These are phyloP conservation scores for Muschampia staudingeri DNA, from an alignment of 2,888 invertebrate species.

Conservation along the genomic window DNA sequence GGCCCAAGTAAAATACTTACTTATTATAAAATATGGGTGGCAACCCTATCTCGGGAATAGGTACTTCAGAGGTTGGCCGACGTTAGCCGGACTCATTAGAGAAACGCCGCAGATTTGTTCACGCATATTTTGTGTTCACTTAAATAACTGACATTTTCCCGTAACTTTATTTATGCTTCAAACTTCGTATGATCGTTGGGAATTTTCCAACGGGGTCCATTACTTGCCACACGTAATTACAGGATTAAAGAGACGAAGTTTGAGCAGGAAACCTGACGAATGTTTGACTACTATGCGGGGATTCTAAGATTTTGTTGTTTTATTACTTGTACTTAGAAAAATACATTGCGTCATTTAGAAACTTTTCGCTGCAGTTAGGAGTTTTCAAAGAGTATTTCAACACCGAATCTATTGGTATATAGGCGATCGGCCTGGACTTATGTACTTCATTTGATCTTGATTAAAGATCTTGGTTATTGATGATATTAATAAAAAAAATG, in stretches of 20 bases:
- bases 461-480: too few relatives aligned
- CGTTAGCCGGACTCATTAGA: constrained; percentile 50
- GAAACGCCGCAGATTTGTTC: constrained; percentile 46
- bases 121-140: constrained; percentile 42
- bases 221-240: constrained; percentile 45
- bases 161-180: constrained; percentile 43
- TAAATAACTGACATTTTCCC: constrained; percentile 41
- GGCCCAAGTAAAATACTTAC: too few relatives aligned
- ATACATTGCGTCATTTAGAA: background rate
- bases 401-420: too few relatives aligned
- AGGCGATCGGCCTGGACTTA: too few relatives aligned
- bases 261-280: constrained; percentile 15
- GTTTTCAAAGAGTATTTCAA: too few relatives aligned
- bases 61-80: constrained; percentile 28
- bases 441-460: too few relatives aligned
- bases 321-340: background rate
- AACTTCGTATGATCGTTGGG: constrained; percentile 37
- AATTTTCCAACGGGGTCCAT: constrained; percentile 27
- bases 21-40: too few relatives aligned
- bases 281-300: constrained; percentile 1
- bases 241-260: constrained; percentile 14
- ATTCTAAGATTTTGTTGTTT: background rate
- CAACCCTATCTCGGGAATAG: too few relatives aligned
- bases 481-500: too few relatives aligned
- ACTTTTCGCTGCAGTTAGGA: background rate